phyloP scores from a whole-genome alignment of 2,113 vertebrate genomes.

The Thymallus thymallus region DNA sequence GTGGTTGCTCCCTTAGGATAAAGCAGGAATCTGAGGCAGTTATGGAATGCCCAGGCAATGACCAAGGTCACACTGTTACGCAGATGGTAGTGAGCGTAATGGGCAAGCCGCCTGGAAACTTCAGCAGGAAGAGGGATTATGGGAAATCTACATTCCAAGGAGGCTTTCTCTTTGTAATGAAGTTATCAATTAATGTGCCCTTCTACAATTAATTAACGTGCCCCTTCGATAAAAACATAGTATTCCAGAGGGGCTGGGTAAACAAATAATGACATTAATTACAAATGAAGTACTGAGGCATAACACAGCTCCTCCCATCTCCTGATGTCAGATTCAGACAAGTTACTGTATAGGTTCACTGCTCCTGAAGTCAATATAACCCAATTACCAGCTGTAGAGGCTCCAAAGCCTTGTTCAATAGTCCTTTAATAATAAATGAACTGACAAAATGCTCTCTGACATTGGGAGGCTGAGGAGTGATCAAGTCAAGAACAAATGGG shows the following conservation, averaged over 20 bases:
- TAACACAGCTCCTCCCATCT: neutral
- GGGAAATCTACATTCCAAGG: too few species aligned
- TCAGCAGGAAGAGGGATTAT: too few species aligned
- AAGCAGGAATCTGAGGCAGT: slow-evolving; percentile 5
- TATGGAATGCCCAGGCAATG: neutral
- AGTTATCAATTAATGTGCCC: neutral
- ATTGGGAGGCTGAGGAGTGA: neutral
- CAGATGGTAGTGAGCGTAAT: too few species aligned
- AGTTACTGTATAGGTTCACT: neutral
- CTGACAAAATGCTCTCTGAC: slow-evolving; percentile 10
- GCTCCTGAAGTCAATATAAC: too few species aligned
- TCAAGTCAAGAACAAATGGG: neutral
- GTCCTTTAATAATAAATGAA: slow-evolving; percentile 24
- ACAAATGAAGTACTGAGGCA: neutral
- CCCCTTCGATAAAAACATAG: too few species aligned
- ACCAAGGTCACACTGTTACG: too few species aligned
- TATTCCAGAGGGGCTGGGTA: neutral
- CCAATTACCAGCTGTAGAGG: too few species aligned
- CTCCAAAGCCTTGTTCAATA: neutral
- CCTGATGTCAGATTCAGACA: neutral
- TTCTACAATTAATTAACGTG: too few species aligned
- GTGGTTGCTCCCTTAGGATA: neutral
- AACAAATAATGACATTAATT: slow-evolving; percentile 1
- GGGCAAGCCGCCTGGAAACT: too few species aligned
- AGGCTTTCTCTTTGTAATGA: too few species aligned